Conservation (phyloP, 2,113 vertebrate species). For the Tinamus guttatus region DNA sequence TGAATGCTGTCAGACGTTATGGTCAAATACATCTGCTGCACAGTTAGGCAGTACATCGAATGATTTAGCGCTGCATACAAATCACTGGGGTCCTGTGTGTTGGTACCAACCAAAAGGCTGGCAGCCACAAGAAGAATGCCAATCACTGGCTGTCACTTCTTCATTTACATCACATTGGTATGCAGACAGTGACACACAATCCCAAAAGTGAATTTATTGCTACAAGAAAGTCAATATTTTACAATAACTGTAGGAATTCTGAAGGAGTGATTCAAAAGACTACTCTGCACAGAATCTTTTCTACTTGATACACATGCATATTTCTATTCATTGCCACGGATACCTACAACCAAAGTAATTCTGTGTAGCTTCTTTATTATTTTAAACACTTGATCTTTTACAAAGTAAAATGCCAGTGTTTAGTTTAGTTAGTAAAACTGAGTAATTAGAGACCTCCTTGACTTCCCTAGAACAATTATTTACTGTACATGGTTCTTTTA, state of each 20-base stretch:
- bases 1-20: slow-evolving; percentile 17
- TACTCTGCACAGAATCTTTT: slow-evolving; percentile 60
- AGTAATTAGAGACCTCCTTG: slow-evolving; percentile 55
- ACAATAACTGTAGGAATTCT: slow-evolving; percentile 68
- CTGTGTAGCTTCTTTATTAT: slow-evolving; percentile 4
- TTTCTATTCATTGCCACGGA: slow-evolving; percentile 51
- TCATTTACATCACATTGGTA: slow-evolving; percentile 74
- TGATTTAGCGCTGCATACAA: slow-evolving; percentile 61
- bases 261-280: slow-evolving; percentile 71
- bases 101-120: slow-evolving; percentile 31
- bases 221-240: slow-evolving; percentile 78
- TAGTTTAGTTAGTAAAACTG: slow-evolving; percentile 49
- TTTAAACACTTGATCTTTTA: slow-evolving; percentile 45
- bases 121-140: slow-evolving; percentile 34
- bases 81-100: slow-evolving; percentile 1
- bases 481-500: slow-evolving; percentile 9
- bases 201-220: slow-evolving; percentile 72
- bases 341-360: slow-evolving; percentile 32
- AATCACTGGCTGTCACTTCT: slow-evolving; percentile 22
- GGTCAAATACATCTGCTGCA: slow-evolving; percentile 66
- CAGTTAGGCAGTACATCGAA: slow-evolving; percentile 1
- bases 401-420: slow-evolving; percentile 36
- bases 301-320: slow-evolving; percentile 40
- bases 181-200: slow-evolving; percentile 53
- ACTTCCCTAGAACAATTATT: slow-evolving; percentile 36